phyloP scores from a whole-genome alignment of 1,140 invertebrate species.

The Apocrypta bakeri region DNA sequence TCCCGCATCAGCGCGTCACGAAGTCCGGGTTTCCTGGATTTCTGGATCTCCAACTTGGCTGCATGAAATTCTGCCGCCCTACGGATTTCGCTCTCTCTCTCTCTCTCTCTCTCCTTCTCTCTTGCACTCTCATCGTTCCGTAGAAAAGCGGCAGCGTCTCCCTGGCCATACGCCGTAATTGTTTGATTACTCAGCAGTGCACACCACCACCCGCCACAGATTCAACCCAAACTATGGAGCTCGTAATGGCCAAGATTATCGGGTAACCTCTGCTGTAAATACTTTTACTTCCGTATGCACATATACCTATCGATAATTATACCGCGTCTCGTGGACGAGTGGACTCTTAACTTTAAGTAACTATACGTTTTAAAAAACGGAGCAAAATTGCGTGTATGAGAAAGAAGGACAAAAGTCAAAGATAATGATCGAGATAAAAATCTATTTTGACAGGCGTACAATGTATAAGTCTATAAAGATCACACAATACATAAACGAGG shows the following conservation, averaged over 20 bases:
- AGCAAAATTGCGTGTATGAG: too few species aligned
- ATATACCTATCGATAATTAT: slow-evolving; percentile 43
- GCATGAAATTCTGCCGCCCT: slow-evolving; percentile 37
- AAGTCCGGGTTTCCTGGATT: slow-evolving; percentile 57
- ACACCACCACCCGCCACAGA: slow-evolving; percentile 66
- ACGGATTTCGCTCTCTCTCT: slow-evolving; percentile 24
- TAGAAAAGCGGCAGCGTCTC: slow-evolving; percentile 38
- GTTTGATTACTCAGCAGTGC: slow-evolving; percentile 74
- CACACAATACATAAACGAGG: background rate
- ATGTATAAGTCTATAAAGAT: too few species aligned
- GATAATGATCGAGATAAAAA: background rate
- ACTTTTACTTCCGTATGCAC: slow-evolving; percentile 25
- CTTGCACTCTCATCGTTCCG: slow-evolving; percentile 1
- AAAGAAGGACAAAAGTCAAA: background rate
- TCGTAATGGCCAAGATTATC: slow-evolving; percentile 57
- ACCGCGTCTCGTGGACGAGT: background rate
- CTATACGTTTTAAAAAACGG: too few species aligned
- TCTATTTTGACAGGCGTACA: slow-evolving; percentile 5
- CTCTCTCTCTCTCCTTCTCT: slow-evolving; percentile 51
- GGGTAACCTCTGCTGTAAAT: slow-evolving; percentile 43
- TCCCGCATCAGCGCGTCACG: slow-evolving; percentile 44
- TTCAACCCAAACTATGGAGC: slow-evolving; percentile 70
- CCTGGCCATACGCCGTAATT: slow-evolving; percentile 67
- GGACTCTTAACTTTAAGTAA: too few species aligned
- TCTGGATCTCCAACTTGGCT: slow-evolving; percentile 44